These are phyloP conservation scores for Brachionus calyciflorus DNA, from an alignment of 1,140 invertebrate genomes.

Conservation along the genomic window DNA sequence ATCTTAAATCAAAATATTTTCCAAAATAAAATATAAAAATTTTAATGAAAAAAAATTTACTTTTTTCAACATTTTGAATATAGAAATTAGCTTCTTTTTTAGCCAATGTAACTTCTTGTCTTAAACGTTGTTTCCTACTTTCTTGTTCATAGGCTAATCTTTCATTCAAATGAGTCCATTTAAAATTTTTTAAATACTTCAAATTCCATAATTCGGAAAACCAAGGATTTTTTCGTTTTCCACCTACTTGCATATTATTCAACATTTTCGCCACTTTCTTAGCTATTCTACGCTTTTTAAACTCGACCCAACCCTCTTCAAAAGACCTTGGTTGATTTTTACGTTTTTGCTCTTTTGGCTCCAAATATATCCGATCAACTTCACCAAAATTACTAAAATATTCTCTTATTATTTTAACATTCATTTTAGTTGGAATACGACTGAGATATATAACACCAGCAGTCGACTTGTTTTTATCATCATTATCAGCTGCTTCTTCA, in stretches of 20 bases:
- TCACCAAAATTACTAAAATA: constrained; percentile 39
- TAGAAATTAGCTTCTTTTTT: constrained; percentile 47
- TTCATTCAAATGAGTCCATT: constrained; percentile 46
- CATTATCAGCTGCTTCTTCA: constrained; percentile 6
- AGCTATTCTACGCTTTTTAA: constrained; percentile 21
- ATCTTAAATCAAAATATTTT: neutral
- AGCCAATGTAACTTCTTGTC: constrained; percentile 32
- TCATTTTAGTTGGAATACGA: constrained; percentile 44
- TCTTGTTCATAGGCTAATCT: constrained; percentile 28
- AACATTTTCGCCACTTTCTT: constrained; percentile 22
- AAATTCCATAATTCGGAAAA: constrained; percentile 44
- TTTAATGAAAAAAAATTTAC: neutral
- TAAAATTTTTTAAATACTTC: constrained; percentile 42
- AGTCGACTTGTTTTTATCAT: constrained; percentile 2
- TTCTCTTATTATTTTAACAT: constrained; percentile 35
- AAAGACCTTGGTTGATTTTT: constrained; percentile 33
- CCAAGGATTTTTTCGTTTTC: constrained; percentile 35
- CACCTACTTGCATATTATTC: constrained; percentile 43
- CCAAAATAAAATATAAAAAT: neutral
- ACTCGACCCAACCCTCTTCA: constrained; percentile 46
- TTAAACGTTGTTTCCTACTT: constrained; percentile 6
- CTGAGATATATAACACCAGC: constrained; percentile 43
- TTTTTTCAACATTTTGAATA: constrained; percentile 46
- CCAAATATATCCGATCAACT: constrained; percentile 43
- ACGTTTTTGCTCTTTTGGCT: constrained; percentile 14